Conservation (phyloP, 2,113 vertebrate genomes). For the Alexandromys fortis region DNA sequence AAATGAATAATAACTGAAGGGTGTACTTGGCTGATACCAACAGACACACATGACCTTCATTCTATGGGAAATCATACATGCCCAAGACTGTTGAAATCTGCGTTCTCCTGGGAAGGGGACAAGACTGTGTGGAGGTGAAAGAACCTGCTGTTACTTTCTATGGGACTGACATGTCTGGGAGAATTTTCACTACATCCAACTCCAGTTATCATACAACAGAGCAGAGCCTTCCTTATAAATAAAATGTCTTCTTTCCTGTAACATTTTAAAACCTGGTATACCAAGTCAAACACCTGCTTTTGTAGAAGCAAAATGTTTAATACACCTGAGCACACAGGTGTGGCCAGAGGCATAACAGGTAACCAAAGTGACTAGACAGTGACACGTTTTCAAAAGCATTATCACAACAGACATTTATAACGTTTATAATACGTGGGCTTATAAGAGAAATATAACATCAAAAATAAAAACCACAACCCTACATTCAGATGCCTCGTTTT, state of each 20-base stretch:
- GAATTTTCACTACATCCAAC: neutral
- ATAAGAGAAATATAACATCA: neutral
- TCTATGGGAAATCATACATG: no score
- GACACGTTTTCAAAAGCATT: neutral
- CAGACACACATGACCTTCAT: neutral
- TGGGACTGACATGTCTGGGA: neutral
- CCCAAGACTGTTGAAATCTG: neutral
- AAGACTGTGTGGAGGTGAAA: neutral
- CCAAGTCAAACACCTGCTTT: neutral
- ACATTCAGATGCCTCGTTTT: neutral
- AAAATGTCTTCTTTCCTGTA: neutral
- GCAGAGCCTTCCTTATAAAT: neutral
- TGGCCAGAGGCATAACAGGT: neutral
- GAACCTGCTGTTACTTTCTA: fast-evolving
- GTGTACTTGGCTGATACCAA: neutral
- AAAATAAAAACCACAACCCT: neutral
- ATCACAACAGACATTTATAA: neutral
- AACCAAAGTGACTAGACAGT: neutral
- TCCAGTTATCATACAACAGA: neutral
- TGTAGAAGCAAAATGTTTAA: constrained; percentile 10
- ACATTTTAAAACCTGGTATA: neutral
- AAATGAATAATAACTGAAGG: neutral
- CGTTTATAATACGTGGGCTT: neutral
- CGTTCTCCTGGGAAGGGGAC: neutral
- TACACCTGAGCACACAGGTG: neutral